Percentiles rank a stretch among this genome's conserved stretches.
Evolutionary conservation across 2,888 invertebrate species (phyloP).

Genomic region (Campoletis raptor): DNA sequence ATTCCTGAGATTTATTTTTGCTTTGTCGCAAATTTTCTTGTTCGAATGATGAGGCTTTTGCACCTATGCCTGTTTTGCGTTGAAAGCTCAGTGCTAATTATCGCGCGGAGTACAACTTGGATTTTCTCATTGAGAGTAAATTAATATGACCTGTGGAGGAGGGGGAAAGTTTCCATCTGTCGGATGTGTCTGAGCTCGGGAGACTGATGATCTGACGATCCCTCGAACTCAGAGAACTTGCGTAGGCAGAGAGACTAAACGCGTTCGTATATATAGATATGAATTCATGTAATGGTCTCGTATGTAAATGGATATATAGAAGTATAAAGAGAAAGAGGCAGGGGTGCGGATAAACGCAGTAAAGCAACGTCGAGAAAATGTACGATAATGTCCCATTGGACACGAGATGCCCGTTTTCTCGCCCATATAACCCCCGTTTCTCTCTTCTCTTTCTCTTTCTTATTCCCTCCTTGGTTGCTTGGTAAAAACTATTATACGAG

Average conservation of each 20-base stretch:
- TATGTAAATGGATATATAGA: neutral
- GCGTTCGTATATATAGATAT: constrained; percentile 19
- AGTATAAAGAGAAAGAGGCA: constrained; percentile 8
- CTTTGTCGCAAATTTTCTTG: neutral
- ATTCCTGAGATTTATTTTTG: neutral
- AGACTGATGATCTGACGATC: constrained; percentile 64
- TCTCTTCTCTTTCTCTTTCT: neutral
- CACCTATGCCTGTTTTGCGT: neutral
- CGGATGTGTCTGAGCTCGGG: constrained; percentile 44
- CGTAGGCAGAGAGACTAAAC: constrained; percentile 58
- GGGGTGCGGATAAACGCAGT: constrained; percentile 32
- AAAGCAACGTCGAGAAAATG: constrained; percentile 47
- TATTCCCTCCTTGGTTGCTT: constrained; percentile 8
- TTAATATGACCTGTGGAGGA: constrained; percentile 20
- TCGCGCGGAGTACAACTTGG: neutral
- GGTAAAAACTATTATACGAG: constrained; percentile 55
- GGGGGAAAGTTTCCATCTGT: constrained; percentile 52
- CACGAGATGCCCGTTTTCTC: constrained; percentile 64
- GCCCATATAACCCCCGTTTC: constrained; percentile 40
- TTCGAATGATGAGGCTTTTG: neutral
- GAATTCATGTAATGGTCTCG: neutral
- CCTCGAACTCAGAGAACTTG: constrained; percentile 44
- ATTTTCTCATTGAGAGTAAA: constrained; percentile 32
- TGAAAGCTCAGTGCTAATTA: constrained; percentile 43
- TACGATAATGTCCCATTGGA: constrained; percentile 66